Evolutionary conservation across 2,113 vertebrate species (phyloP).

Genomic region (Cyanistes caeruleus): DNA sequence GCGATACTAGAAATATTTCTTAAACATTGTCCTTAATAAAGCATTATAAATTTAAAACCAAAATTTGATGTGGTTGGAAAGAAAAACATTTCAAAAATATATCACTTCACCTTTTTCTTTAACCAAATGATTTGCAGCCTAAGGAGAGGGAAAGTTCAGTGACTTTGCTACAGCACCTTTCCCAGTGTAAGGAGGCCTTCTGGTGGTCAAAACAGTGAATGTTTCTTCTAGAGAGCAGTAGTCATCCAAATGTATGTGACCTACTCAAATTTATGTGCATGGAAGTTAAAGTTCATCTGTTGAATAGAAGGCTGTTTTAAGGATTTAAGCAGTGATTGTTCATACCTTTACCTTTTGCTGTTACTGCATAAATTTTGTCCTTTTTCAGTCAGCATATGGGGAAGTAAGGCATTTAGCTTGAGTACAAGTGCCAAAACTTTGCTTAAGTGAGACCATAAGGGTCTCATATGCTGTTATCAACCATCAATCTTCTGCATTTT

Average conservation of each 20-base stretch:
- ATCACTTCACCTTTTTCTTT: background rate
- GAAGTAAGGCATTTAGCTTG: background rate
- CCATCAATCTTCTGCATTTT: background rate
- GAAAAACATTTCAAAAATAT: background rate
- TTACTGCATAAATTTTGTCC: background rate
- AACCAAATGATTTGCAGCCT: background rate
- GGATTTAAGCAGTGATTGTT: background rate
- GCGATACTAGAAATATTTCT: background rate
- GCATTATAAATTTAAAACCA: background rate
- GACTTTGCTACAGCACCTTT: background rate
- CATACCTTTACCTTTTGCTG: background rate
- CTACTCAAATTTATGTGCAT: background rate
- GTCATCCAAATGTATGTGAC: background rate
- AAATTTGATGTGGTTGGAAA: background rate
- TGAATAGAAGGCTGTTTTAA: background rate
- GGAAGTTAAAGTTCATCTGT: background rate
- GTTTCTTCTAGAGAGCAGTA: background rate
- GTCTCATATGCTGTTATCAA: background rate
- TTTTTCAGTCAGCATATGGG: background rate
- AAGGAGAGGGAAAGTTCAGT: background rate
- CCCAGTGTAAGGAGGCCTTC: conserved; percentile 72
- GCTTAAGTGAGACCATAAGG: background rate
- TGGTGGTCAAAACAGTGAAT: conserved; percentile 60
- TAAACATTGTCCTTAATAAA: background rate
- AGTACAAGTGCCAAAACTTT: background rate